Conservation (phyloP, 2,888 invertebrate genomes). For the Yponomeuta sedellus region DNA sequence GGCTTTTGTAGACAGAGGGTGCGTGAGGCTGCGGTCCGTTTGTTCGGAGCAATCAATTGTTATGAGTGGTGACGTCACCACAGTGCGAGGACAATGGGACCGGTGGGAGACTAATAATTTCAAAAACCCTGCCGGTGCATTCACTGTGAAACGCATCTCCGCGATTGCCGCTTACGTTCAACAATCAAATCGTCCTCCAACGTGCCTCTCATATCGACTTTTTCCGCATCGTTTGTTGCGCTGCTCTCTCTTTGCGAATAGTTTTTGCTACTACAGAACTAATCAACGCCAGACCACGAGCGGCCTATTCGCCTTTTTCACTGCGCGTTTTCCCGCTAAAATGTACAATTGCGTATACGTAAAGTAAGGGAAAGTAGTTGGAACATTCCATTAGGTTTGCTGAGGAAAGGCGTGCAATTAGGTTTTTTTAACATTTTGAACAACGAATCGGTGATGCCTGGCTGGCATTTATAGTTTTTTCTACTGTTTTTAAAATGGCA, state of each 20-base stretch:
- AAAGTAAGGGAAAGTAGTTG: background rate
- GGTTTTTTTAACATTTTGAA: background rate
- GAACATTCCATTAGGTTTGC: background rate
- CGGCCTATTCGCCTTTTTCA: slow-evolving; percentile 33
- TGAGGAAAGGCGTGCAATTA: background rate
- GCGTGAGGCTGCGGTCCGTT: slow-evolving; percentile 46
- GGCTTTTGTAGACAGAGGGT: slow-evolving; percentile 53
- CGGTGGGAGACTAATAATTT: slow-evolving; percentile 44
- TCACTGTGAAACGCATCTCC: slow-evolving; percentile 63
- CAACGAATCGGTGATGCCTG: no score
- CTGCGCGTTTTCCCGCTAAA: slow-evolving; percentile 12
- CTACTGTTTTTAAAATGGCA: no score
- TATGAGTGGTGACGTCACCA: slow-evolving; percentile 29
- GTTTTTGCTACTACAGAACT: slow-evolving; percentile 68
- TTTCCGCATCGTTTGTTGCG: slow-evolving; percentile 70
- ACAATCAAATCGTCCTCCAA: slow-evolving; percentile 59
- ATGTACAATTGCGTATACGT: background rate
- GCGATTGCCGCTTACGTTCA: slow-evolving; percentile 63
- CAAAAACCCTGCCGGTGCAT: slow-evolving; percentile 53
- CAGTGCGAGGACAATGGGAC: background rate
- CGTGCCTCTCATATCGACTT: slow-evolving; percentile 63
- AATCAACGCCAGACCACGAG: slow-evolving; percentile 66
- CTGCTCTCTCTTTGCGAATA: slow-evolving; percentile 59
- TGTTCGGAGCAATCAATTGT: slow-evolving; percentile 62
- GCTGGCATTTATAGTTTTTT: no score